These are phyloP conservation scores for Tridacna crocea DNA, from an alignment of 2,888 invertebrate genomes.

Conservation along the genomic window DNA sequence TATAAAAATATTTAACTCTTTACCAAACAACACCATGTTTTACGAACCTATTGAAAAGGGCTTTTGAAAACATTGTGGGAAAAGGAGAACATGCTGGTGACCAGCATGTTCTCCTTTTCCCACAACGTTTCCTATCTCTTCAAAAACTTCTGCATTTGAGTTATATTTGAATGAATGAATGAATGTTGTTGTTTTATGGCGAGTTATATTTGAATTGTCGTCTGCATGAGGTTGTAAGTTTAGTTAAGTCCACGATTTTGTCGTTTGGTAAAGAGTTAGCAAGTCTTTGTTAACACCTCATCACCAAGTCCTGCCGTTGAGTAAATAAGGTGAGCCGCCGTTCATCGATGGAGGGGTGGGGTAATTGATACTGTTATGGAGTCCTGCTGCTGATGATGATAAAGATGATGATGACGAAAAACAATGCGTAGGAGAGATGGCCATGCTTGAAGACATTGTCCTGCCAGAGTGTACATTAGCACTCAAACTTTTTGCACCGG, in stretches of 20 bases:
- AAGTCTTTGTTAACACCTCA: constrained; percentile 4
- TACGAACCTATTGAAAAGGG: too few species aligned
- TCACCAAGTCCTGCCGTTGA: constrained; percentile 78
- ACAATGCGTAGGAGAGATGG: constrained; percentile 66
- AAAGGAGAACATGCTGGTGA: too few species aligned
- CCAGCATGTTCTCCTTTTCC: too few species aligned
- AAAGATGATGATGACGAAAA: constrained; percentile 59
- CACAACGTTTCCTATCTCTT: too few species aligned
- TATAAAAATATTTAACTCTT: constrained; percentile 29
- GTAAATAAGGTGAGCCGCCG: constrained; percentile 76
- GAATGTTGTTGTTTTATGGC: too few species aligned
- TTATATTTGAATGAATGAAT: neutral
- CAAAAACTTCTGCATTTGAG: too few species aligned
- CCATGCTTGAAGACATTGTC: constrained; percentile 59
- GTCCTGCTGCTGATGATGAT: constrained; percentile 62
- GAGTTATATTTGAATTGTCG: too few species aligned
- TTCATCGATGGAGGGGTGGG: constrained; percentile 73
- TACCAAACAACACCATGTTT: too few species aligned
- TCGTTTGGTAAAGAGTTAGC: neutral
- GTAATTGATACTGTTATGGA: constrained; percentile 74
- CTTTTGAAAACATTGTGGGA: too few species aligned
- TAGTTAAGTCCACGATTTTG: too few species aligned
- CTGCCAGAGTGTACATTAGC: constrained; percentile 49
- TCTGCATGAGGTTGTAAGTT: too few species aligned
- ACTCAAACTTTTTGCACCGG: constrained; percentile 56